Conservation (phyloP, 2,888 invertebrate genomes). For the Callimorpha dominula region DNA sequence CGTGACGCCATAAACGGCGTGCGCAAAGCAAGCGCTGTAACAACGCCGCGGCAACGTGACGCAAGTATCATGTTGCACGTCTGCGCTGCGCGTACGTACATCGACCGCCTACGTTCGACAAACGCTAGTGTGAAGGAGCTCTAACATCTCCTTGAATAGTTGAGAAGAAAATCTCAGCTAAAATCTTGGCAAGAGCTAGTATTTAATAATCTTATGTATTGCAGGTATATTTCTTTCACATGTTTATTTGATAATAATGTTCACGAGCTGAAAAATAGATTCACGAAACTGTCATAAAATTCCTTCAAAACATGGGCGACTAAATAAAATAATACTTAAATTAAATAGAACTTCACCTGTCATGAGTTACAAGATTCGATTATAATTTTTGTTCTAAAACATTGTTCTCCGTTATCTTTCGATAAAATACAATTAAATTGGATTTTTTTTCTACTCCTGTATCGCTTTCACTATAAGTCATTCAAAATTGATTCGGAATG, state of each 20-base stretch:
- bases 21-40: too few relatives aligned
- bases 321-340: constrained; percentile 2
- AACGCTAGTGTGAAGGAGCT: too few relatives aligned
- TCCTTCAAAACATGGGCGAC: constrained; percentile 3
- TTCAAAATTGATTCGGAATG: not conserved
- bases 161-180: too few relatives aligned
- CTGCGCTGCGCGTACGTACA: too few relatives aligned
- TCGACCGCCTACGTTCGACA: too few relatives aligned
- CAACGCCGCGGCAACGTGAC: too few relatives aligned
- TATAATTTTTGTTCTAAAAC: too few relatives aligned
- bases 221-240: constrained; percentile 8
- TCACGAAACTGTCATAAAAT: constrained; percentile 13
- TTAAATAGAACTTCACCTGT: constrained; percentile 7
- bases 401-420: not conserved
- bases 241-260: not conserved
- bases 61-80: too few relatives aligned
- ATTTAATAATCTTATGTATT: not conserved
- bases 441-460: not conserved
- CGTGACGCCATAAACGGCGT: too few relatives aligned
- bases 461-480: not conserved
- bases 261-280: constrained; percentile 1
- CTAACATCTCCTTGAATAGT: not conserved
- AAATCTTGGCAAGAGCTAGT: not conserved
- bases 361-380: not conserved
- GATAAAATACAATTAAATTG: not conserved